Evolutionary conservation across 2,113 vertebrate genomes (phyloP).

Genomic region (Proterorhinus semilunaris): DNA sequence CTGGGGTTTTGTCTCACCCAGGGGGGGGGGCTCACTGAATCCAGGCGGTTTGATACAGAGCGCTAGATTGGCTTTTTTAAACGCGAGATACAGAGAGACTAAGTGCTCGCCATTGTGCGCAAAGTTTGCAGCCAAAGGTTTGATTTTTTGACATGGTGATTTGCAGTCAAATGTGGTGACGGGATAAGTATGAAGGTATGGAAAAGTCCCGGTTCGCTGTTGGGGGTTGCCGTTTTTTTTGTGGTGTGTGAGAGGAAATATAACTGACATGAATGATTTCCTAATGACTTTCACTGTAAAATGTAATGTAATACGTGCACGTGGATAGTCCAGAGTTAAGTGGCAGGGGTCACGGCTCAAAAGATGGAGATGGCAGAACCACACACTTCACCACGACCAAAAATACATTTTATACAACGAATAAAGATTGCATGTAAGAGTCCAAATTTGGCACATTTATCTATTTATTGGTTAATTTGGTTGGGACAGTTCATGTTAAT

Average conservation of each 20-base stretch:
- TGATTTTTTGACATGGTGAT: slow-evolving; percentile 8
- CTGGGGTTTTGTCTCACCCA: slow-evolving; percentile 80
- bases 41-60: slow-evolving; percentile 80
- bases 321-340: no score
- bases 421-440: no score
- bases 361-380: no score
- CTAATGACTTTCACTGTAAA: neutral
- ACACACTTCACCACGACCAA: no score
- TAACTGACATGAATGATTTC: neutral
- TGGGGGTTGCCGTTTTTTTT: neutral
- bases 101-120: slow-evolving; percentile 9
- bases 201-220: neutral
- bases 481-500: no score
- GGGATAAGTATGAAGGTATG: neutral
- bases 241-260: neutral
- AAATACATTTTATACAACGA: no score
- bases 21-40: slow-evolving; percentile 75
- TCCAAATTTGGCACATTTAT: no score
- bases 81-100: neutral
- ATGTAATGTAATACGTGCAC: neutral
- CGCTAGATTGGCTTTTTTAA: slow-evolving; percentile 23
- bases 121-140: slow-evolving; percentile 4
- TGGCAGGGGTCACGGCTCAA: no score
- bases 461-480: no score
- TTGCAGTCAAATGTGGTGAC: neutral